Conservation (phyloP, 2,113 vertebrate species). For the Numida meleagris region DNA sequence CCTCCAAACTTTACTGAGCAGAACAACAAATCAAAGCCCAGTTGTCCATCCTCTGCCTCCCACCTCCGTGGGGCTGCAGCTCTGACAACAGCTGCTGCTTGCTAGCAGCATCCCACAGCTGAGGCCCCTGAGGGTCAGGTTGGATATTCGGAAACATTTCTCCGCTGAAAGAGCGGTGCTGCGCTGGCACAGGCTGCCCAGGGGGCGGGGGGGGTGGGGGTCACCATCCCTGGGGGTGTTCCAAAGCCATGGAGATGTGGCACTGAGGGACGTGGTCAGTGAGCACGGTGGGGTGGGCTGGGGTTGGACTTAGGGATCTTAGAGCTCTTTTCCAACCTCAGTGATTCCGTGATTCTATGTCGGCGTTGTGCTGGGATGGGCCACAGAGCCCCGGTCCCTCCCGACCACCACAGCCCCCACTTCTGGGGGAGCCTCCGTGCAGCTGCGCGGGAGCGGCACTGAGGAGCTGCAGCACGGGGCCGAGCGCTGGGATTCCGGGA, state of each 20-base stretch:
- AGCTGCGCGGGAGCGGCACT: fast-evolving
- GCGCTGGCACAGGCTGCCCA: too few species aligned
- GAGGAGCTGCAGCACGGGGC: fast-evolving
- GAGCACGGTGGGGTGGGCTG: too few species aligned
- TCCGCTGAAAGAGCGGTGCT: too few species aligned
- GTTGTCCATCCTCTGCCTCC: neutral
- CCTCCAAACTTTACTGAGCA: neutral
- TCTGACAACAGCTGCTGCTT: neutral
- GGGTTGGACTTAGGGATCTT: too few species aligned
- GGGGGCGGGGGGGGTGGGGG: too few species aligned
- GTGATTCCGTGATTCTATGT: neutral
- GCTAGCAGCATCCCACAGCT: neutral
- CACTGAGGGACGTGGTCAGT: too few species aligned
- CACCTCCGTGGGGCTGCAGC: neutral
- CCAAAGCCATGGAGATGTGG: too few species aligned
- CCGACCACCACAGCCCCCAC: too few species aligned
- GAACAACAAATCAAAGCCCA: neutral
- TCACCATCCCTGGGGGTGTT: too few species aligned
- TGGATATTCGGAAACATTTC: too few species aligned
- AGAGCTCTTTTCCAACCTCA: too few species aligned
- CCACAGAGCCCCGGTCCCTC: too few species aligned
- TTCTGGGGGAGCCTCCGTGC: neutral
- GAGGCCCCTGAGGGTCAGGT: neutral
- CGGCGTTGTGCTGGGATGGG: neutral
- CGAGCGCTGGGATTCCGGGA: neutral